Percentiles rank a stretch among this genome's conserved stretches.
phyloP scores from a whole-genome alignment of 1,140 invertebrate genomes.

The Drosophila ambigua region DNA sequence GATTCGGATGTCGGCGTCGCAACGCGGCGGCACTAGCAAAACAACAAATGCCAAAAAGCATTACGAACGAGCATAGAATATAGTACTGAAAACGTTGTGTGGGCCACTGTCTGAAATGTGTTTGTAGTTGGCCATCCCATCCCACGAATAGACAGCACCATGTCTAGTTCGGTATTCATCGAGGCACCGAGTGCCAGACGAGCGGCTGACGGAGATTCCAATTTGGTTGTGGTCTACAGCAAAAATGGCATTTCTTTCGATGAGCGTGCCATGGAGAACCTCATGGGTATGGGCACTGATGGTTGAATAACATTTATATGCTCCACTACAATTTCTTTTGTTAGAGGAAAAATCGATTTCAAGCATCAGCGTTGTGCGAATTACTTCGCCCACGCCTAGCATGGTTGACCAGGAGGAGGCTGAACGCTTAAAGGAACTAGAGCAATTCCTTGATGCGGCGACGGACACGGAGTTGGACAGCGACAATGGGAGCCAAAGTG shows the following conservation, averaged over 20 bases:
- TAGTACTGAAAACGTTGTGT: conserved; percentile 17
- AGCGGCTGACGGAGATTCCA: conserved; percentile 61
- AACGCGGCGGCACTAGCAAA: conserved; percentile 63
- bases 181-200: conserved; percentile 56
- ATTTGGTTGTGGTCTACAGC: conserved; percentile 89
- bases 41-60: conserved; percentile 54
- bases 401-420: conserved; percentile 81
- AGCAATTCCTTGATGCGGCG: conserved; percentile 48
- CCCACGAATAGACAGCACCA: conserved; percentile 19
- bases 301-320: too few species aligned
- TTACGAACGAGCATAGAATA: conserved; percentile 22
- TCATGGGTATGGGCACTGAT: conserved; percentile 86
- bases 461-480: conserved; percentile 60
- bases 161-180: conserved; percentile 81
- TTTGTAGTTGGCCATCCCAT: conserved; percentile 19
- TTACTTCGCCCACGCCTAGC: conserved; percentile 82
- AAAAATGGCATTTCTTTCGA: conserved; percentile 90
- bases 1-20: conserved; percentile 64
- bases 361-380: conserved; percentile 78
- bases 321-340: conserved; percentile 12
- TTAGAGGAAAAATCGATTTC: conserved; percentile 77
- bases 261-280: conserved; percentile 88
- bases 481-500: conserved; percentile 53
- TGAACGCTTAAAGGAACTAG: conserved; percentile 65
- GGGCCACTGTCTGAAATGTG: conserved; percentile 26